These are phyloP conservation scores for Xylocopa sonorina DNA, from an alignment of 1,140 invertebrate species.

Conservation along the genomic window DNA sequence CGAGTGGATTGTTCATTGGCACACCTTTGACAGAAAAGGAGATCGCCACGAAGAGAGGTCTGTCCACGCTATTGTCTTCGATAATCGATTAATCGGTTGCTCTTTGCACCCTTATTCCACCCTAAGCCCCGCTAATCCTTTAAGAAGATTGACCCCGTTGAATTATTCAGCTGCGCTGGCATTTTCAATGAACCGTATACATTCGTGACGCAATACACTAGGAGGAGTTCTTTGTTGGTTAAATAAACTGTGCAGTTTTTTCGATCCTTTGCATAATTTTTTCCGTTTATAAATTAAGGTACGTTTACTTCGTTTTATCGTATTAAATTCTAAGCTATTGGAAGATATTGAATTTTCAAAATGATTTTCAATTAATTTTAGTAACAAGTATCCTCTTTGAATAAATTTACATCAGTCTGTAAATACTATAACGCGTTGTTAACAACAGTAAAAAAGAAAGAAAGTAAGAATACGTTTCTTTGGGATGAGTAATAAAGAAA, in stretches of 20 bases:
- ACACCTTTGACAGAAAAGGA: neutral
- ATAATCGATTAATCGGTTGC: slow-evolving; percentile 55
- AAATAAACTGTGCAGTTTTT: too few relatives aligned
- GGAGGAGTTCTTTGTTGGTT: neutral
- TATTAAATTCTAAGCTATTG: neutral
- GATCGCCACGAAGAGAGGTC: slow-evolving; percentile 10
- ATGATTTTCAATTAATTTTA: too few relatives aligned
- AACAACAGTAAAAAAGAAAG: neutral
- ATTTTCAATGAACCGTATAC: slow-evolving; percentile 21
- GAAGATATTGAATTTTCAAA: neutral
- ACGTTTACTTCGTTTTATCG: too few relatives aligned
- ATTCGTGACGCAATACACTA: neutral
- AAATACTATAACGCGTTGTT: too few relatives aligned
- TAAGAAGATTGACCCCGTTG: slow-evolving; percentile 52
- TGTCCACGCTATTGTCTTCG: slow-evolving; percentile 50
- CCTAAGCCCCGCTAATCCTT: slow-evolving; percentile 39
- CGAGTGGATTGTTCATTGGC: too few relatives aligned
- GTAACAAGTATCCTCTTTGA: too few relatives aligned
- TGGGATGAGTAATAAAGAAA: neutral
- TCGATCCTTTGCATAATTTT: too few relatives aligned
- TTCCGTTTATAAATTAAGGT: too few relatives aligned
- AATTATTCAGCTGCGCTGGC: slow-evolving; percentile 37
- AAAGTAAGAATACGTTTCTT: neutral
- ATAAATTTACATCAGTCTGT: too few relatives aligned
- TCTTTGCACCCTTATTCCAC: slow-evolving; percentile 42